These are phyloP conservation scores for Nomada flava DNA, from an alignment of 2,888 invertebrate genomes.

Conservation along the genomic window DNA sequence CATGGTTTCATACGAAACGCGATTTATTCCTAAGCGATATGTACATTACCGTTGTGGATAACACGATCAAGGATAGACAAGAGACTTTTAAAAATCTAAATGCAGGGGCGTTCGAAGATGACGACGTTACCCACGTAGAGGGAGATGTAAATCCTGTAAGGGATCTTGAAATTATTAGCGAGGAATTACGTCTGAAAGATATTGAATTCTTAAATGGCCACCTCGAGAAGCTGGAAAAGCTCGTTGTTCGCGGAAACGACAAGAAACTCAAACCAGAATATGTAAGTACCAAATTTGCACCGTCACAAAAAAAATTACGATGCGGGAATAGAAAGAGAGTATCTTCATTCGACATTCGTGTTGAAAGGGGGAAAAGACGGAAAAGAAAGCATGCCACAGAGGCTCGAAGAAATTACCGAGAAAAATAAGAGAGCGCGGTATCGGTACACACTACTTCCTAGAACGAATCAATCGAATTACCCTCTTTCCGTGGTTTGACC, in stretches of 20 bases:
- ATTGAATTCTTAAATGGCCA: conserved; percentile 93
- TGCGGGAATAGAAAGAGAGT: neutral
- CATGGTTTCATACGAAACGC: neutral
- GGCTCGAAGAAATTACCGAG: conserved; percentile 72
- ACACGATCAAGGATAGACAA: no score
- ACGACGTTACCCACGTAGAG: conserved; percentile 99
- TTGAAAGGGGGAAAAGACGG: neutral
- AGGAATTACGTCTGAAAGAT: conserved; percentile 97
- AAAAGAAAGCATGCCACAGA: conserved; percentile 57
- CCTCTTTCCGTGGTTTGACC: conserved; percentile 71
- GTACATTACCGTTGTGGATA: no score
- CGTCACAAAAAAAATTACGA: no score
- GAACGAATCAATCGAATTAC: conserved; percentile 79
- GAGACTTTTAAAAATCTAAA: conserved; percentile 14
- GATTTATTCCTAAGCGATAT: no score
- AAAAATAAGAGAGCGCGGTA: conserved; percentile 75
- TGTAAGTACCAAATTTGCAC: conserved; percentile 86
- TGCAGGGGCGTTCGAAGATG: conserved; percentile 97
- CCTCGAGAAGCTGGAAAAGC: conserved; percentile 94
- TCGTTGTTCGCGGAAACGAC: conserved; percentile 93
- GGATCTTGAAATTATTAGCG: conserved; percentile 97
- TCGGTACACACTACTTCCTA: conserved; percentile 74
- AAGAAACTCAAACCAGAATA: conserved; percentile 98
- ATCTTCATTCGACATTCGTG: neutral
- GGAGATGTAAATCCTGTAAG: conserved; percentile 99